Conservation (phyloP, 2,113 vertebrate genomes). For the Passer domesticus region DNA sequence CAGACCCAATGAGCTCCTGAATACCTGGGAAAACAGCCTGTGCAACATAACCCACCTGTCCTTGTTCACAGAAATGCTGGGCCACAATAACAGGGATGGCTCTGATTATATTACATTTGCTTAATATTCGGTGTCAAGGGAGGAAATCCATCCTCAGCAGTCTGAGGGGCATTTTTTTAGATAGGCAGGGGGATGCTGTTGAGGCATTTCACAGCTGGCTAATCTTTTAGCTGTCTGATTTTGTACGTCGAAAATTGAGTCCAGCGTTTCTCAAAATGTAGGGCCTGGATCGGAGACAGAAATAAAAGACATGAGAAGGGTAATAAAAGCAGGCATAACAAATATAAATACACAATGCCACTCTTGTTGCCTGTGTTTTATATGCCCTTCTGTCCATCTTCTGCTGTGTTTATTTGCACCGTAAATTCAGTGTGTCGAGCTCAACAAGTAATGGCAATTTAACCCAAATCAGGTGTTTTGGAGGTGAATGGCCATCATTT, state of each 20-base stretch:
- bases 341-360: accelerated
- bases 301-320: not conserved
- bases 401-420: not conserved
- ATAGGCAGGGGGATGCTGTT: not conserved
- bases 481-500: not conserved
- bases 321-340: not conserved
- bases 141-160: not conserved
- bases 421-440: not conserved
- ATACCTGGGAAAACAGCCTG: accelerated
- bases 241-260: not conserved
- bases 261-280: not conserved
- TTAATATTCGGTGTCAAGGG: not conserved
- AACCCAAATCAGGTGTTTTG: not conserved
- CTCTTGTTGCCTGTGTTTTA: not conserved
- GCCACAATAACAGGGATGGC: not conserved
- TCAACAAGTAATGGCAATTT: not conserved
- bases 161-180: not conserved
- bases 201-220: not conserved
- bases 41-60: not conserved
- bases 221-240: not conserved
- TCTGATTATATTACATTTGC: not conserved
- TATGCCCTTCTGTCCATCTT: not conserved
- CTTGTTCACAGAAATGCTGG: not conserved
- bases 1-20: not conserved
- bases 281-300: not conserved